Evolutionary conservation across 2,797 vertebrate species (phyloP), one percentile per base, ranked within the genome.

Genomic region (Diplodus sargus): DNA sequence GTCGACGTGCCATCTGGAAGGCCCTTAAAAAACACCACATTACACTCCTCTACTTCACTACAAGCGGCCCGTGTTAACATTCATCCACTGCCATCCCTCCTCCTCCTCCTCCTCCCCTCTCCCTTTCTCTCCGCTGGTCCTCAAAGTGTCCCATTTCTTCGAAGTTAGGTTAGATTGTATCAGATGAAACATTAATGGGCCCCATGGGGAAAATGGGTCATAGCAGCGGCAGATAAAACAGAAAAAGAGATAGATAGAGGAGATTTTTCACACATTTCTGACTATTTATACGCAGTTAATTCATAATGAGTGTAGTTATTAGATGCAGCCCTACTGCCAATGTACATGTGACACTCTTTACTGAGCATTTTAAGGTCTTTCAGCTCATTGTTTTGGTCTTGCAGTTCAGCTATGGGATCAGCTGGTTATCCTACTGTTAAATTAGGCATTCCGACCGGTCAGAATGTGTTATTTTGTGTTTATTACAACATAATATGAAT

Each of bases 1-100:
- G 86, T 90, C 73, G 73, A 85, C 51, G 48, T 62, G 84, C 91
- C 93, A 95, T 93, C 92, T 94, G 95, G 86, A 90, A 87, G 66
- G 61, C 78, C 83, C 69, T 91, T 91, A 84, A 90, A 93, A 83
- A 78, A 18, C 22, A 63, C 25, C 56, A 64, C 79, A 78, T 84
- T 70, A 78, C 76, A 64, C 72, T 78, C 52, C 62, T 81, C 58
- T 73, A 28, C 70, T 70, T 74, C 81, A 82, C 68, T 54, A 79
- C 78, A 84, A 75, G 72, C 20, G 5, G 25, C 63, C 70, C 66
- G 56, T 78, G 84, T 85, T 86, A 85, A 84, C 72, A 39, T 67
- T 14, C 52, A 58, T 64, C 57, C 12, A 9, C 75, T 39, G 20
- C 47, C 64, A 11, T 39, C 15, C 34, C 60, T 25, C n/a, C 58